Base-by-base conservation (phyloP, 2,113 vertebrate species). In the Platichthys stellatus region DNA sequence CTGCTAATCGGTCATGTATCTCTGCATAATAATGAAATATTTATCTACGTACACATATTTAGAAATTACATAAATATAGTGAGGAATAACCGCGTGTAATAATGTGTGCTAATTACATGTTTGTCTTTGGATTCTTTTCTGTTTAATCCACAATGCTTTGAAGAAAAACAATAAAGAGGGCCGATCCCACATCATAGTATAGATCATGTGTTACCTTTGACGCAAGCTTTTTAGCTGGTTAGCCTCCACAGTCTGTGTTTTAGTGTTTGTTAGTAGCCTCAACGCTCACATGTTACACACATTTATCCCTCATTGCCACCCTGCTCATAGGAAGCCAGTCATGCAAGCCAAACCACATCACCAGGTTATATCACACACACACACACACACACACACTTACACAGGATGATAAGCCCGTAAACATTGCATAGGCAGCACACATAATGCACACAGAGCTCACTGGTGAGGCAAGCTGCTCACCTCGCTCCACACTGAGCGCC, bases 1-100 rank as follows among this genome's bases (percentile, higher is more conserved):
- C 85, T 87, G 88, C 83, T 89, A 93, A 93, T 87, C 86, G 80
- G 85, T 88, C 86, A 93, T 90, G 90, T 87, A 92, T 92, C 87
- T 90, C 78, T 86, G 89, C 85, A 91, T 92, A 91, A 87, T 84
- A 85, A 88, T 92, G 76, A 86, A 92, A 92, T 85, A 90, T 89
- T 82, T 80, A 86, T 87, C 59, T 53, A 40, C 84, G 67, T 80
- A 75, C 72, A 88, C 71, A 85, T 81, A 85, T 85, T 90, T 85
- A 72, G 31, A 61, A 76, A 59, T 78, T 2, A 26, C 58, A 56
- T 72, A 49, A 61, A 90, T 81, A 82, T 60, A 73, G 65, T 63
- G 70, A 66, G 38, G 74, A 77, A 64, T 45, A 79, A 70, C 21
- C 63, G 2, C 53, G 76, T 57, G 74, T 31, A 24, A 24, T 61